These are phyloP conservation scores for Drosophila fuyamai DNA, from an alignment of 1,140 invertebrate species.

Conservation along the genomic window DNA sequence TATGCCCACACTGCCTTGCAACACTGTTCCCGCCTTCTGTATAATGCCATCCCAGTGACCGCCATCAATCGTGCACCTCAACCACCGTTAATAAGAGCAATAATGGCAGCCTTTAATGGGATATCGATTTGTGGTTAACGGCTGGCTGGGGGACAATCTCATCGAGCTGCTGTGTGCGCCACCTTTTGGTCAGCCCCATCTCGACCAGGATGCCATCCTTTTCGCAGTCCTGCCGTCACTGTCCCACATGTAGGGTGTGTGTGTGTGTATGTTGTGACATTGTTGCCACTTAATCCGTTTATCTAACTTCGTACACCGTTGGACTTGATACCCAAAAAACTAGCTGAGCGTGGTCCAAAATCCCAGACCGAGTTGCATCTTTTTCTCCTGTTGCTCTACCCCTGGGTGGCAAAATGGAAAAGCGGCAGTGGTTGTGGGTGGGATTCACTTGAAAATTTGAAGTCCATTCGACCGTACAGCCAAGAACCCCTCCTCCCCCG, in stretches of 20 bases:
- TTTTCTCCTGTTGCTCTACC: constrained; percentile 34
- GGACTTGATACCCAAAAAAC: constrained; percentile 79
- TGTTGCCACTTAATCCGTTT: constrained; percentile 84
- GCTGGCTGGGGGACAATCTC: constrained; percentile 19
- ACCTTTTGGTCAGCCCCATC: constrained; percentile 36
- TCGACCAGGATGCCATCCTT: neutral
- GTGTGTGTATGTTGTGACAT: constrained; percentile 55
- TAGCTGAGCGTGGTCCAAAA: constrained; percentile 69
- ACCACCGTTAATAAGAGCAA: constrained; percentile 5
- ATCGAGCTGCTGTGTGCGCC: neutral
- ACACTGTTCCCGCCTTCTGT: neutral
- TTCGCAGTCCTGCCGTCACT: neutral
- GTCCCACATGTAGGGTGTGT: constrained; percentile 5
- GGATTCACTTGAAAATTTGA: constrained; percentile 58
- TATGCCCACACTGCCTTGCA: too few species aligned
- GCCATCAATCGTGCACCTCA: neutral
- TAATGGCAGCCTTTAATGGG: constrained; percentile 40
- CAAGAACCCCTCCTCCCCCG: neutral
- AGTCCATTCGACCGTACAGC: constrained; percentile 72
- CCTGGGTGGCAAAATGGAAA: constrained; percentile 6
- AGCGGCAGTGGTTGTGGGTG: constrained; percentile 1
- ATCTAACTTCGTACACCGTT: constrained; percentile 85
- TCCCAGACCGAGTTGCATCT: constrained; percentile 32
- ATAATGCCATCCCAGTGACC: neutral
- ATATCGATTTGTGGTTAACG: constrained; percentile 72